These are phyloP conservation scores for Lepidostoma basale DNA, from an alignment of 1,140 invertebrate genomes.

Conservation along the genomic window DNA sequence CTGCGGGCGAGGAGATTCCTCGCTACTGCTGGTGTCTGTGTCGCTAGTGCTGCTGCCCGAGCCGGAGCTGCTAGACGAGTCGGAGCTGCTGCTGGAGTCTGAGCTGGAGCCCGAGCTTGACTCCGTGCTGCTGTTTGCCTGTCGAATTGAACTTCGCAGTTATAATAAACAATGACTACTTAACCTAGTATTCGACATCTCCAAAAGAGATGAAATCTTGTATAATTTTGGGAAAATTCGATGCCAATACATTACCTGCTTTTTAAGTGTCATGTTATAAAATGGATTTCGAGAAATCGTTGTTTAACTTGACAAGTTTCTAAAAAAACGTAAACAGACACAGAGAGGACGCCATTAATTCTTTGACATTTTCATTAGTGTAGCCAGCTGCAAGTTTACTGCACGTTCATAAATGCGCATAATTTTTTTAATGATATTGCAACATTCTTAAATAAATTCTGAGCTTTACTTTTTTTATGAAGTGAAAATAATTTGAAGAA, in stretches of 20 bases:
- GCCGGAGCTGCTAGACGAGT: slow-evolving; percentile 71
- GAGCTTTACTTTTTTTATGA: no score
- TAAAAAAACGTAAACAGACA: slow-evolving; percentile 45
- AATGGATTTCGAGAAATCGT: slow-evolving; percentile 31
- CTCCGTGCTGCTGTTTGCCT: slow-evolving; percentile 66
- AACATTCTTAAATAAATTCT: no score
- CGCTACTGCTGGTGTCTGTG: slow-evolving; percentile 60
- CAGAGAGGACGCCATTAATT: slow-evolving; percentile 45
- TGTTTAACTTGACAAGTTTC: slow-evolving; percentile 37
- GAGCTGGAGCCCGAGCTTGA: slow-evolving; percentile 69
- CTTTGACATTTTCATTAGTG: slow-evolving; percentile 45
- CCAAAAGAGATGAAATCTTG: background rate
- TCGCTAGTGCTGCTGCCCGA: slow-evolving; percentile 73
- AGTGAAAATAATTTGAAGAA: no score
- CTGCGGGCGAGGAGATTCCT: slow-evolving; percentile 49
- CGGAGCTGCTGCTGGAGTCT: slow-evolving; percentile 70
- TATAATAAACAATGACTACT: slow-evolving; percentile 41
- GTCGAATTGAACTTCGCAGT: slow-evolving; percentile 43
- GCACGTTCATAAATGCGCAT: slow-evolving; percentile 12
- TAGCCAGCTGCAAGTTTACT: slow-evolving; percentile 18
- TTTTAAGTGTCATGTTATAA: slow-evolving; percentile 38
- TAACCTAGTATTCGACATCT: slow-evolving; percentile 38
- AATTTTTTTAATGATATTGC: no score
- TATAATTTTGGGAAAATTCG: slow-evolving; percentile 6
- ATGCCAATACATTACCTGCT: slow-evolving; percentile 31